A percentile compares a stretch with the other conserved stretches of the same genome.
These are phyloP conservation scores for Tenualosa ilisha DNA, from an alignment of 2,797 vertebrate species.

Conservation along the genomic window DNA sequence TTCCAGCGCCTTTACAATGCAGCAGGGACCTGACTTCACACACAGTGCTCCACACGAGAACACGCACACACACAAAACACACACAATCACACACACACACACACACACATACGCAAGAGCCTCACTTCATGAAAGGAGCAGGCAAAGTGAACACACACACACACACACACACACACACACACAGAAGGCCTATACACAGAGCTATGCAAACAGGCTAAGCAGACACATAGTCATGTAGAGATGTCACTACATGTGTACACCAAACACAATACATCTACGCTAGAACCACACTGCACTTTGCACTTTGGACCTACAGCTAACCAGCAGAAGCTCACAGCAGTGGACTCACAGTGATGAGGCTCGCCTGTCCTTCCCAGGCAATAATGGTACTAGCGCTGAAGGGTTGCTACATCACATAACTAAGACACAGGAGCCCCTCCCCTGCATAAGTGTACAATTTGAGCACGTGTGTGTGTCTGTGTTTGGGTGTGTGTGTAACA, in stretches of 20 bases:
- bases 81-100: not conserved
- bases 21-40: conserved; percentile 26
- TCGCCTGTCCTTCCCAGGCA: conserved; percentile 32
- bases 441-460: not conserved
- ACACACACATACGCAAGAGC: not conserved
- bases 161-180: not conserved
- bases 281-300: not conserved
- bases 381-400: not conserved
- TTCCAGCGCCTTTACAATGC: conserved; percentile 56
- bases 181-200: not conserved
- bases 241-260: not conserved
- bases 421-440: not conserved
- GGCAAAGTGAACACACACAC: not conserved
- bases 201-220: not conserved
- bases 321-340: conserved; percentile 31
- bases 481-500: not conserved
- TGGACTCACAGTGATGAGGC: conserved; percentile 26
- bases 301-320: not conserved
- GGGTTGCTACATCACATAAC: not conserved
- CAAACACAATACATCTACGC: not conserved
- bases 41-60: not conserved
- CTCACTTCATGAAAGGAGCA: not conserved
- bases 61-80: conserved; percentile 23
- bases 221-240: not conserved
- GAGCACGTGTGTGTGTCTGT: not conserved